phyloP scores from a whole-genome alignment of 1,140 invertebrate species.

The Diabrotica virgifera region DNA sequence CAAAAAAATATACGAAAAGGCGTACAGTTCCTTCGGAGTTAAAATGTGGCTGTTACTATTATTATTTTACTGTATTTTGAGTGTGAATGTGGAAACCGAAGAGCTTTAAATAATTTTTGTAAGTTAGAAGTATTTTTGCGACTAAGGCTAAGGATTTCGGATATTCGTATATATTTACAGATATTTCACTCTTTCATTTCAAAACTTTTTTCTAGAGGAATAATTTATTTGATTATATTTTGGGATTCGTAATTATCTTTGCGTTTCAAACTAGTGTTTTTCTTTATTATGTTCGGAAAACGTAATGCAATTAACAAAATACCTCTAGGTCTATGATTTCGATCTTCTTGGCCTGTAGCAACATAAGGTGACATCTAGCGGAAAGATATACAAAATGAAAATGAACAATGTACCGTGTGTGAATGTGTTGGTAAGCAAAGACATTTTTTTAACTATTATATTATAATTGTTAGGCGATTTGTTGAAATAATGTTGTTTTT shows the following conservation, averaged over 20 bases:
- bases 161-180: too few relatives aligned
- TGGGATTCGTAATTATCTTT: too few relatives aligned
- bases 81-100: slow-evolving; percentile 40
- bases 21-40: slow-evolving; percentile 35
- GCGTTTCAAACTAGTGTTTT: too few relatives aligned
- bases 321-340: background rate
- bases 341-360: background rate
- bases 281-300: too few relatives aligned
- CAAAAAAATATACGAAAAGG: slow-evolving; percentile 19
- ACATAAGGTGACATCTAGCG: slow-evolving; percentile 10
- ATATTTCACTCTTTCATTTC: too few relatives aligned
- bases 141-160: background rate
- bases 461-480: slow-evolving; percentile 49
- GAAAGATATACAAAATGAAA: slow-evolving; percentile 13
- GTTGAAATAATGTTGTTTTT: slow-evolving; percentile 45
- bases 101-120: slow-evolving; percentile 28
- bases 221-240: too few relatives aligned
- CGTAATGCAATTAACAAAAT: too few relatives aligned
- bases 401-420: slow-evolving; percentile 24
- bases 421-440: slow-evolving; percentile 32
- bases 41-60: slow-evolving; percentile 40
- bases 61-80: slow-evolving; percentile 20
- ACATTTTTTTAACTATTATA: slow-evolving; percentile 47
- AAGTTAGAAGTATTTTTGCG: slow-evolving; percentile 21
- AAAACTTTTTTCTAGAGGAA: too few relatives aligned